phyloP scores from a whole-genome alignment of 2,888 invertebrate genomes.

The Poecilobothrus nobilitatus region DNA sequence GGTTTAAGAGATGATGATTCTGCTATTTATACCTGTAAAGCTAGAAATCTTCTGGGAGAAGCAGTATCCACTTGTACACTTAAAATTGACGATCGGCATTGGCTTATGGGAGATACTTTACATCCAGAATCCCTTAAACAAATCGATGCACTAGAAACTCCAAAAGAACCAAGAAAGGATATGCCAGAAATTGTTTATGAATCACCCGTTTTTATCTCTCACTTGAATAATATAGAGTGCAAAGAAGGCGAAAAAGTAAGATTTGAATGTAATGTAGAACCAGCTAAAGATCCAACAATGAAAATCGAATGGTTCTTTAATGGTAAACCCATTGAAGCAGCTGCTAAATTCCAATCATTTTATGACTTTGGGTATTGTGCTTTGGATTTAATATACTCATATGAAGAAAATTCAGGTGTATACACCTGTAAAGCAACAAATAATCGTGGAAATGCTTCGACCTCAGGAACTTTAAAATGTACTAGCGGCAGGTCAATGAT shows the following conservation, averaged over 20 bases:
- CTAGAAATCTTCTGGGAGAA: slow-evolving; percentile 86
- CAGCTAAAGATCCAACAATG: slow-evolving; percentile 83
- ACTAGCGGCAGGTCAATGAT: slow-evolving; percentile 71
- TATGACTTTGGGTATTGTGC: slow-evolving; percentile 96
- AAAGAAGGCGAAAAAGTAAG: slow-evolving; percentile 80
- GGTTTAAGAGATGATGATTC: slow-evolving; percentile 83
- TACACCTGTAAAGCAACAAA: slow-evolving; percentile 87
- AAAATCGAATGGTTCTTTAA: slow-evolving; percentile 93
- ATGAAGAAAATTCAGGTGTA: slow-evolving; percentile 87
- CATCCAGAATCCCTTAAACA: slow-evolving; percentile 83
- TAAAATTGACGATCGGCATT: slow-evolving; percentile 81
- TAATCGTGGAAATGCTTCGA: slow-evolving; percentile 79
- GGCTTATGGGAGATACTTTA: slow-evolving; percentile 76
- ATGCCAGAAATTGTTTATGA: slow-evolving; percentile 72
- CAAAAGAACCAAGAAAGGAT: slow-evolving; percentile 57
- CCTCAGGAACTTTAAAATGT: slow-evolving; percentile 80
- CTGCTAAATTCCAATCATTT: slow-evolving; percentile 82
- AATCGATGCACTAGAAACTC: slow-evolving; percentile 78
- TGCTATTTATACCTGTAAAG: slow-evolving; percentile 92
- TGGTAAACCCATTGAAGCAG: slow-evolving; percentile 78
- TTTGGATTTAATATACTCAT: slow-evolving; percentile 77
- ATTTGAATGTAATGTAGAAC: slow-evolving; percentile 88
- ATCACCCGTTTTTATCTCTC: slow-evolving; percentile 80
- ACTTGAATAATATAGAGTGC: slow-evolving; percentile 82
- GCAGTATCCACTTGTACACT: slow-evolving; percentile 86